These are phyloP conservation scores for Microcebus murinus DNA, from an alignment of 2,113 vertebrate genomes.

Conservation along the genomic window DNA sequence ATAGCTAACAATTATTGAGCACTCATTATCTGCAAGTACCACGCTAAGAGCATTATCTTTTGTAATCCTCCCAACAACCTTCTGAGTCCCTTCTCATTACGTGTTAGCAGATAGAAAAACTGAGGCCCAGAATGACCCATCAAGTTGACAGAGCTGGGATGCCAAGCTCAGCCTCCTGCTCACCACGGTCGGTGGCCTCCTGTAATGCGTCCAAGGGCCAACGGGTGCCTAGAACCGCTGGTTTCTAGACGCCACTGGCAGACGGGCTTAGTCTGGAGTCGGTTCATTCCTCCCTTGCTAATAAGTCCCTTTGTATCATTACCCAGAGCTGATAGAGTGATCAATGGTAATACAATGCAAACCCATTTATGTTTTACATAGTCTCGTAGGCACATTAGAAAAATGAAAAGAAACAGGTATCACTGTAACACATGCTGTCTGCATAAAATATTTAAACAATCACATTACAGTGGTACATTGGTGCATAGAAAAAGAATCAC, in stretches of 20 bases:
- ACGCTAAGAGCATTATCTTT: neutral
- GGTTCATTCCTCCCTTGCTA: neutral
- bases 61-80: neutral
- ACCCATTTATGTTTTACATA: neutral
- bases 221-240: neutral
- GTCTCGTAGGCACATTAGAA: constrained; percentile 21
- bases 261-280: neutral
- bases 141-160: neutral
- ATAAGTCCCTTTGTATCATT: neutral
- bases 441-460: constrained; percentile 58
- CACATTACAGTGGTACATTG: neutral
- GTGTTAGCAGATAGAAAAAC: constrained; percentile 37
- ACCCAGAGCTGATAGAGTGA: neutral
- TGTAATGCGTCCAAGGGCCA: neutral
- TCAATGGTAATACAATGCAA: neutral
- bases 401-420: constrained; percentile 1
- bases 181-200: neutral
- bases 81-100: neutral
- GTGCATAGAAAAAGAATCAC: neutral
- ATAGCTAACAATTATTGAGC: constrained; percentile 34
- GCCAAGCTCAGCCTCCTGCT: neutral
- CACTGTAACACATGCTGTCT: neutral
- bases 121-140: neutral
- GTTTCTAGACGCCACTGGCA: neutral
- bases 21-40: neutral